Evolutionary conservation across 2,113 vertebrate genomes (phyloP).

Genomic region (Ailuropoda melanoleuca): DNA sequence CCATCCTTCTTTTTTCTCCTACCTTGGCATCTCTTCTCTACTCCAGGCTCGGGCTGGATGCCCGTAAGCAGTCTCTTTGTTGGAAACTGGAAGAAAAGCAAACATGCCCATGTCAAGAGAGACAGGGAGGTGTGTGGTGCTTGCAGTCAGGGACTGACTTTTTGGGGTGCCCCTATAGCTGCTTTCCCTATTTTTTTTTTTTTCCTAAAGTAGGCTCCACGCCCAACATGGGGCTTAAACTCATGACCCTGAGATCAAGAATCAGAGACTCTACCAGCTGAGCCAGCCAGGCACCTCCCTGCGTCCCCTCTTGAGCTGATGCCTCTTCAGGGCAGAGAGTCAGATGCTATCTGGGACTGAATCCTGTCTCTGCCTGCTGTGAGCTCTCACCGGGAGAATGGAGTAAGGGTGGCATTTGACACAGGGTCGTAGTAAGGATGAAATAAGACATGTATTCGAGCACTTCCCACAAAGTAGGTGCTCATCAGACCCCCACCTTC

Average conservation of each 20-base stretch:
- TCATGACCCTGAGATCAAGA: neutral
- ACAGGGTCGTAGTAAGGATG: neutral
- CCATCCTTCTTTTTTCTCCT: neutral
- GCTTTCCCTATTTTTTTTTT: neutral
- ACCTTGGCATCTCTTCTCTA: neutral
- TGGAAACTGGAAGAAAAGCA: slow-evolving; percentile 1
- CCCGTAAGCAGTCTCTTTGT: neutral
- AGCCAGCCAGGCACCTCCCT: neutral
- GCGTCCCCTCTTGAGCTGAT: neutral
- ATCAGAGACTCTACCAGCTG: neutral
- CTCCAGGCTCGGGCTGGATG: neutral
- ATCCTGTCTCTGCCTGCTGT: neutral
- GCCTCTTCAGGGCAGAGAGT: neutral
- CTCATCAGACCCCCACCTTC: too few species aligned
- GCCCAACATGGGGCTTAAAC: neutral
- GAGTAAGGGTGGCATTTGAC: neutral
- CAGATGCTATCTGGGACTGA: neutral
- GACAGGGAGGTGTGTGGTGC: neutral
- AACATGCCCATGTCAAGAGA: neutral
- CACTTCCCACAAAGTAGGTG: neutral
- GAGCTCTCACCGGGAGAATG: neutral
- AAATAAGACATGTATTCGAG: neutral
- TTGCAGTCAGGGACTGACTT: neutral
- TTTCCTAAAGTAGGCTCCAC: neutral
- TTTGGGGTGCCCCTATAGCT: neutral